Evolutionary conservation across 1,140 invertebrate species (phyloP), one percentile per base, ranked within the genome.

Genomic region (Eriocheir sinensis): DNA sequence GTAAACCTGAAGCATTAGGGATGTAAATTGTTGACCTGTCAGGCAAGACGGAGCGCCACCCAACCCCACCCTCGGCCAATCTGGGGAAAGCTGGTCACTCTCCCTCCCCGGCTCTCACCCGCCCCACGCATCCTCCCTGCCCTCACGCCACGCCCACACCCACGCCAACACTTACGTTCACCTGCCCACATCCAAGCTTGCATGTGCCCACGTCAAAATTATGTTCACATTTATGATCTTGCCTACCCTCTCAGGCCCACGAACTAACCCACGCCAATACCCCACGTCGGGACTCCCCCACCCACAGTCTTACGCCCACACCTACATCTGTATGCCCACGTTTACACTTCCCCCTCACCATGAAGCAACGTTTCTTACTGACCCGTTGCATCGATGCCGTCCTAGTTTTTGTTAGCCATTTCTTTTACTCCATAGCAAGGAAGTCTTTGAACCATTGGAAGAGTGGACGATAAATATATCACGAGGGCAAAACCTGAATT

Each of bases 1-100:
- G 89, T 72, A 44, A 90, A 60, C 89, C 21, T 72, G 89, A 90
- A 60, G 60, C 89, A 90, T 60, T 41, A 34, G 15, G 48, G 30
- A 90, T 90, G 12, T 90, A 90, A 90, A 90, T 72, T 44, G 3
- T 60, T 90, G 41, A 72, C 44, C 88, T 53, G 41, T 90, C 30
- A 53, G 89, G 34, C 17, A 44, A 44, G 34, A 30, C 30, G 41
- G 32, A 32, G 81, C 81, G 27, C 15, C 17, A 34, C 81, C 8
- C 36, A 3, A 38, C 34, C 38, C 34, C 34, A 85, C 38, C 81
- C 34, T 85, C 2, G 34, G 0, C 38, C 34, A 17, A n/a, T 34
- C 34, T 38, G 21, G 81, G 12, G 27, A 12, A 12, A 12, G 53
- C 12, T 12, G 53, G 12, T 27, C 53, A 72, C 27, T 27, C 53